These are phyloP conservation scores for Pipistrellus kuhlii DNA, from an alignment of 2,797 vertebrate genomes.

Conservation along the genomic window DNA sequence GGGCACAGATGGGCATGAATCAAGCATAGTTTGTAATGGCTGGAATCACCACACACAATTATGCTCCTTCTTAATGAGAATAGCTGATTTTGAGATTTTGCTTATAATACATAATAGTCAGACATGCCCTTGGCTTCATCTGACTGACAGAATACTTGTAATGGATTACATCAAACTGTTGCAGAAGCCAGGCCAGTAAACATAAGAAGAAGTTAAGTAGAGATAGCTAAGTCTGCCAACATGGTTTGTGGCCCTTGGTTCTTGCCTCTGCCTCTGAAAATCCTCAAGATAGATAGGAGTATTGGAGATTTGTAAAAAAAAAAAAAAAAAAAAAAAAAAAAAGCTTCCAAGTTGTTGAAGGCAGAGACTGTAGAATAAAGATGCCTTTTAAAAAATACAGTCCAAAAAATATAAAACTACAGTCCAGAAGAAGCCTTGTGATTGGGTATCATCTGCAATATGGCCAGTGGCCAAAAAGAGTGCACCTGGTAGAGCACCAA, in stretches of 20 bases:
- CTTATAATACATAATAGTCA: background rate
- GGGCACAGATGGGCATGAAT: background rate
- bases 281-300: background rate
- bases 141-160: background rate
- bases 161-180: background rate
- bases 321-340: background rate
- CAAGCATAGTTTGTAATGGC: background rate
- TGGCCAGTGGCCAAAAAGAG: slow-evolving; percentile 49
- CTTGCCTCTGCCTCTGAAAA: background rate
- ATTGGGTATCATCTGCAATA: background rate
- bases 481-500: slow-evolving; percentile 23
- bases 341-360: background rate
- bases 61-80: slow-evolving; percentile 1
- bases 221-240: background rate
- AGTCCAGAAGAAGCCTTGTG: background rate
- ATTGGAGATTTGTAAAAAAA: background rate
- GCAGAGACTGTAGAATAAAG: background rate
- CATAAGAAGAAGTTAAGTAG: slow-evolving; percentile 11
- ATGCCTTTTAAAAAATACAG: slow-evolving; percentile 28
- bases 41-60: background rate
- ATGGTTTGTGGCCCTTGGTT: background rate
- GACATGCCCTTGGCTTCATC: background rate
- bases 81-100: background rate
- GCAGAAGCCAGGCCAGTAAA: background rate
- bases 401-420: background rate